A percentile compares a stretch with the other conserved stretches of the same genome.
These are phyloP conservation scores for Zonotrichia leucophrys DNA, from an alignment of 2,113 vertebrate species.

Conservation along the genomic window DNA sequence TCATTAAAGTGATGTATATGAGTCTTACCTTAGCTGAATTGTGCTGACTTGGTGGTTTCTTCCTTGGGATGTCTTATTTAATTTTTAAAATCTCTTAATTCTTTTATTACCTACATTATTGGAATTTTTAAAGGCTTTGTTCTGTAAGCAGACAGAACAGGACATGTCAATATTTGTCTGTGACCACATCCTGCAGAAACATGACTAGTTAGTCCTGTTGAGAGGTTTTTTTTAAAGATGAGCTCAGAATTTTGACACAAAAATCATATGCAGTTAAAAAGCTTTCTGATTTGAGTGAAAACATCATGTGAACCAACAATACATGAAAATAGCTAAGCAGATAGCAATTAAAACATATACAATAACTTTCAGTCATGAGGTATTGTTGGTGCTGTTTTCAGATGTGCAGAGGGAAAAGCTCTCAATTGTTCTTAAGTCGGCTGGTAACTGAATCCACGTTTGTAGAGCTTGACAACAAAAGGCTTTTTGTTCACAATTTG, in stretches of 20 bases:
- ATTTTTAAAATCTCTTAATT: neutral
- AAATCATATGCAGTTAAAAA: neutral
- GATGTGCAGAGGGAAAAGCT: slow-evolving; percentile 45
- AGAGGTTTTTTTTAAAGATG: neutral
- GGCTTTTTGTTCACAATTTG: slow-evolving; percentile 41
- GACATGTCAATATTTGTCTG: slow-evolving; percentile 56
- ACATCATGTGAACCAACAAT: neutral
- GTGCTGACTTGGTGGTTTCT: neutral
- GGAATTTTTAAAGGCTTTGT: slow-evolving; percentile 17
- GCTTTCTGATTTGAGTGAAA: slow-evolving; percentile 3
- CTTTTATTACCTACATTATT: slow-evolving; percentile 12
- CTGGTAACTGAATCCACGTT: slow-evolving; percentile 29
- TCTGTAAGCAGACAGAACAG: slow-evolving; percentile 36
- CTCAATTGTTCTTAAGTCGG: slow-evolving; percentile 50
- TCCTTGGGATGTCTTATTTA: neutral
- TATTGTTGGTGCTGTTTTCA: slow-evolving; percentile 39
- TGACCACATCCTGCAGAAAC: slow-evolving; percentile 36
- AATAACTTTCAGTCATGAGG: slow-evolving; percentile 42
- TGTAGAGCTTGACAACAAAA: slow-evolving; percentile 49
- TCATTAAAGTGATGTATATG: neutral
- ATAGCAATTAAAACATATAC: neutral
- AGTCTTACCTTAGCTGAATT: neutral
- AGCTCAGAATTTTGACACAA: slow-evolving; percentile 17
- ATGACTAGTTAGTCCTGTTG: neutral
- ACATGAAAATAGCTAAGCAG: slow-evolving; percentile 19